Percentiles rank a stretch among this genome's conserved stretches.
These are phyloP conservation scores for Pristionchus entomophagus DNA, from an alignment of 2,888 invertebrate species.

Conservation along the genomic window DNA sequence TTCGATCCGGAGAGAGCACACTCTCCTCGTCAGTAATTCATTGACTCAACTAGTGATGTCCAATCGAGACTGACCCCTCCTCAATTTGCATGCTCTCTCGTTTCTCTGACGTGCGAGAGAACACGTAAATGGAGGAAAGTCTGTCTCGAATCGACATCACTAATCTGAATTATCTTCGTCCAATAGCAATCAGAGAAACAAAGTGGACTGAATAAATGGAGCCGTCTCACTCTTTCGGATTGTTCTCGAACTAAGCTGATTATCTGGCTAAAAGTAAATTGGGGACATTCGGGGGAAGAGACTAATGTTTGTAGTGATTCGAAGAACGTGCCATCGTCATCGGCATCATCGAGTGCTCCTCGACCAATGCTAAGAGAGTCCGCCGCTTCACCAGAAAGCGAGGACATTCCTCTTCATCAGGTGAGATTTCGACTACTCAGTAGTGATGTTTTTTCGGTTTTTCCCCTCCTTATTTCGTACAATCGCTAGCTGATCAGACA, in stretches of 20 bases:
- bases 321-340: neutral
- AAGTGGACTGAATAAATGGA: neutral
- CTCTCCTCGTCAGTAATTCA: conserved; percentile 11
- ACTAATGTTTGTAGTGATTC: neutral
- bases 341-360: neutral
- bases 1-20: conserved; percentile 21
- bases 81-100: too few species aligned
- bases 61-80: too few species aligned
- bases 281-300: neutral
- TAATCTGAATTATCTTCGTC: too few species aligned
- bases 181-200: neutral
- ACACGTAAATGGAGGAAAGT: too few species aligned
- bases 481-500: too few species aligned
- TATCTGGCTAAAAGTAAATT: neutral
- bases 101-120: too few species aligned
- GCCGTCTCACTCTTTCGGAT: neutral
- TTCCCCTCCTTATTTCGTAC: neutral
- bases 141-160: too few species aligned
- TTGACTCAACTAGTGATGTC: too few species aligned
- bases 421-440: neutral
- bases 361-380: neutral
- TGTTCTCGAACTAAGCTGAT: neutral
- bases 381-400: neutral
- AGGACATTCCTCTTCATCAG: neutral
- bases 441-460: neutral